Evolutionary conservation across 1,140 invertebrate species (phyloP).

Genomic region (Frieseomelitta varia): DNA sequence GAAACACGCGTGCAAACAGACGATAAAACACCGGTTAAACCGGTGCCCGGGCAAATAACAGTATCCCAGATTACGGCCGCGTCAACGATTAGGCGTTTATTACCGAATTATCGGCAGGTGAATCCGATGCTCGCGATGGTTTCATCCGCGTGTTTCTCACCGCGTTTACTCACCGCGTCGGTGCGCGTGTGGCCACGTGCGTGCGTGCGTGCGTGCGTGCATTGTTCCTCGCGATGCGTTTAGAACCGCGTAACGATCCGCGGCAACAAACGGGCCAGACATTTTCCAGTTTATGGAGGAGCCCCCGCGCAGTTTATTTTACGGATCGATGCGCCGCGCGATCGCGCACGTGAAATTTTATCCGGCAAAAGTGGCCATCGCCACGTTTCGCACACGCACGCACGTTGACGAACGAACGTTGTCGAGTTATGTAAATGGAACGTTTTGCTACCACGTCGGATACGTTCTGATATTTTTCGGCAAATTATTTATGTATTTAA

Average conservation of each 20-base stretch:
- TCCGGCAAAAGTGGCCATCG: background rate
- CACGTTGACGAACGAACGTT: background rate
- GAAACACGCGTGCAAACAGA: slow-evolving; percentile 53
- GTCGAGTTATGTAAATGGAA: background rate
- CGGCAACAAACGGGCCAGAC: slow-evolving; percentile 29
- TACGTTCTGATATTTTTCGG: background rate
- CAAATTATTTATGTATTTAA: background rate
- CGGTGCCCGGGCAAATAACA: slow-evolving; percentile 53
- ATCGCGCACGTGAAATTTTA: slow-evolving; percentile 22
- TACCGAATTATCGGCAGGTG: slow-evolving; percentile 62
- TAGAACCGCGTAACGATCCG: slow-evolving; percentile 11
- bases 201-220: background rate
- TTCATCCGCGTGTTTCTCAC: background rate
- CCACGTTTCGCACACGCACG: background rate
- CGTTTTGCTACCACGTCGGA: background rate
- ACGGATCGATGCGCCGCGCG: background rate
- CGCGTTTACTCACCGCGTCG: background rate
- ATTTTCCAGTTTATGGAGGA: slow-evolving; percentile 21
- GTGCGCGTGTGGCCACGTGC: too few species aligned
- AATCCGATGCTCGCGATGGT: slow-evolving; percentile 43
- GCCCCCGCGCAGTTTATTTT: background rate
- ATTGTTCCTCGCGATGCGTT: slow-evolving; percentile 14
- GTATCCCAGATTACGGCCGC: slow-evolving; percentile 61
- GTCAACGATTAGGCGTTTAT: slow-evolving; percentile 67
- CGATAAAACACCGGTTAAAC: slow-evolving; percentile 64